These are phyloP conservation scores for Drosophila punjabiensis DNA, from an alignment of 1,140 invertebrate species.

Conservation along the genomic window DNA sequence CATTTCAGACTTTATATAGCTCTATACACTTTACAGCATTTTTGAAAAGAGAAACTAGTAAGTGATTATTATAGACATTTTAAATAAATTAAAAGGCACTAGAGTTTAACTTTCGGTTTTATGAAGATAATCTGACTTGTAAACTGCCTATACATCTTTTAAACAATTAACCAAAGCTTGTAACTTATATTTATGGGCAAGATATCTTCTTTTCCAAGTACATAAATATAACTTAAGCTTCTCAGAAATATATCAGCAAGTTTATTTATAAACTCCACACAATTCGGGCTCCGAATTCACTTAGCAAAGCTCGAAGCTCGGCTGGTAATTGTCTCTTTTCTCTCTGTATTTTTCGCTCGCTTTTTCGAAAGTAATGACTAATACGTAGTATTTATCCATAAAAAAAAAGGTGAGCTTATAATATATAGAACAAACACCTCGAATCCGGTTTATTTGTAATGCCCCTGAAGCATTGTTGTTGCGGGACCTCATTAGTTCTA, in stretches of 20 bases:
- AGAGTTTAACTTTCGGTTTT: neutral
- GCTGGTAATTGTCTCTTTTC: slow-evolving; percentile 11
- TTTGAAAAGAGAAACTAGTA: neutral
- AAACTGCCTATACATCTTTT: neutral
- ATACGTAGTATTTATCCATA: slow-evolving; percentile 20
- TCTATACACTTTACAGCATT: neutral
- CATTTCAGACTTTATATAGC: no score
- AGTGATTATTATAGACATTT: neutral
- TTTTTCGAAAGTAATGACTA: slow-evolving; percentile 40
- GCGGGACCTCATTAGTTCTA: slow-evolving; percentile 50
- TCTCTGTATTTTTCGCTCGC: neutral
- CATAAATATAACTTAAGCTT: neutral
- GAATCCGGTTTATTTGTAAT: slow-evolving; percentile 49
- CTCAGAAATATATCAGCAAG: neutral
- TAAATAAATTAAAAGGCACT: neutral
- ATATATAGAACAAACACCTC: slow-evolving; percentile 35
- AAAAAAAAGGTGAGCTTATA: slow-evolving; percentile 32
- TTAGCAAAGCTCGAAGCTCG: slow-evolving; percentile 5
- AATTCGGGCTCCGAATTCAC: slow-evolving; percentile 1
- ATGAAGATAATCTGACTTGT: neutral
- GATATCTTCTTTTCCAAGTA: neutral
- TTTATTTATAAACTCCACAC: slow-evolving; percentile 1
- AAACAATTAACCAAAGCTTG: neutral
- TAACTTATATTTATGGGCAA: neutral
- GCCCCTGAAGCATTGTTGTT: slow-evolving; percentile 31